A percentile compares a stretch with the other conserved stretches of the same genome.
Evolutionary conservation across 1,140 invertebrate species (phyloP).

Genomic region (Cydia splendana): DNA sequence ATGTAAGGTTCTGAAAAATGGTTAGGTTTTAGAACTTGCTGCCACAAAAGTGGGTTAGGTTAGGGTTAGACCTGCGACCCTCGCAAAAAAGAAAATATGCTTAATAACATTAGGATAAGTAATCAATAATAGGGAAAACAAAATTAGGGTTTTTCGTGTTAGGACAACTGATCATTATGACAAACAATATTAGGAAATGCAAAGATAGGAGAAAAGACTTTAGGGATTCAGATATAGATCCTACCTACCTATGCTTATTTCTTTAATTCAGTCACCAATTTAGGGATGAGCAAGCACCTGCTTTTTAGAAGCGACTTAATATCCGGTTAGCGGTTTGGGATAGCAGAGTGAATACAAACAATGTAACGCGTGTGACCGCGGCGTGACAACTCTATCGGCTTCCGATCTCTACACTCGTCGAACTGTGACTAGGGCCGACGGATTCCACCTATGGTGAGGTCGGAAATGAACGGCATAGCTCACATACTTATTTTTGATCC

Average conservation of each 20-base stretch:
- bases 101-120: no score
- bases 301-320: constrained; percentile 53
- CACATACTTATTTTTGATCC: background rate
- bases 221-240: no score
- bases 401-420: constrained; percentile 51
- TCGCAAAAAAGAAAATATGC: no score
- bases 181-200: no score
- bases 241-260: constrained; percentile 33
- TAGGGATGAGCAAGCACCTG: constrained; percentile 46
- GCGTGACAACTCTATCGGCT: constrained; percentile 52
- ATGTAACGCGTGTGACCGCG: constrained; percentile 41
- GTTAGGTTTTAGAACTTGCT: no score
- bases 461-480: background rate
- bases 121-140: no score
- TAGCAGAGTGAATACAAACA: constrained; percentile 49
- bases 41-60: no score
- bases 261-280: constrained; percentile 36
- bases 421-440: constrained; percentile 23
- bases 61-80: no score
- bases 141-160: no score
- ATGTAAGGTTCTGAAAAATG: no score
- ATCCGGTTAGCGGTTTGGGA: constrained; percentile 59
- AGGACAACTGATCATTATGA: no score
- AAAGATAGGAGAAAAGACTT: no score
- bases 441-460: constrained; percentile 15